Conservation (phyloP, 2,113 vertebrate species). For the Pipra filicauda region DNA sequence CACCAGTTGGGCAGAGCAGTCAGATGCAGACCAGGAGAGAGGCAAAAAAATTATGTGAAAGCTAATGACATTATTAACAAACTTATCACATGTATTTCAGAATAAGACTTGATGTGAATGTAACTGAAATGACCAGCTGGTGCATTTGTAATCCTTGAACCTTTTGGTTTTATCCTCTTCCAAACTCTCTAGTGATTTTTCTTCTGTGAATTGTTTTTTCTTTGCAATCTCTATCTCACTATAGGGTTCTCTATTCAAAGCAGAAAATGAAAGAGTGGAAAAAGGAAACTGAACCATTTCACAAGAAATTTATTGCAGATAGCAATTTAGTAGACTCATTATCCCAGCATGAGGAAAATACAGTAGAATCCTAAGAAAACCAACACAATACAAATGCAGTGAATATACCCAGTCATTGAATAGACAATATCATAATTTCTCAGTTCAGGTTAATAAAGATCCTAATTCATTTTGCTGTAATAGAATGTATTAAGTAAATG, state of each 20-base stretch:
- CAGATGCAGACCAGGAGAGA: not conserved
- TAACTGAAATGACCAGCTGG: constrained; percentile 31
- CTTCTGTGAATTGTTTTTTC: constrained; percentile 58
- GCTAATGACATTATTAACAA: not conserved
- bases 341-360: constrained; percentile 67
- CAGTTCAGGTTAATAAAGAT: constrained; percentile 39
- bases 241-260: constrained; percentile 56
- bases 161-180: constrained; percentile 40
- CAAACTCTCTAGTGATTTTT: constrained; percentile 40
- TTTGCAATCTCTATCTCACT: constrained; percentile 56
- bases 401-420: constrained; percentile 20
- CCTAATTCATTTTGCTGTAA: constrained; percentile 9
- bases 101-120: constrained; percentile 1
- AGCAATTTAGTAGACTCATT: constrained; percentile 64
- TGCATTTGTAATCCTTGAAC: constrained; percentile 34
- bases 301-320: constrained; percentile 68
- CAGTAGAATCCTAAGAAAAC: constrained; percentile 60
- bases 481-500: constrained; percentile 41
- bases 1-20: not conserved
- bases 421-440: constrained; percentile 21
- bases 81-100: not conserved
- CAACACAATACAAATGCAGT: constrained; percentile 38
- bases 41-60: not conserved
- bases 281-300: constrained; percentile 61
- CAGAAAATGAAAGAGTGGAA: constrained; percentile 55